Percentiles rank a stretch among this genome's conserved stretches.
Evolutionary conservation across 2,888 invertebrate genomes (phyloP).

Genomic region (Myathropa florea): DNA sequence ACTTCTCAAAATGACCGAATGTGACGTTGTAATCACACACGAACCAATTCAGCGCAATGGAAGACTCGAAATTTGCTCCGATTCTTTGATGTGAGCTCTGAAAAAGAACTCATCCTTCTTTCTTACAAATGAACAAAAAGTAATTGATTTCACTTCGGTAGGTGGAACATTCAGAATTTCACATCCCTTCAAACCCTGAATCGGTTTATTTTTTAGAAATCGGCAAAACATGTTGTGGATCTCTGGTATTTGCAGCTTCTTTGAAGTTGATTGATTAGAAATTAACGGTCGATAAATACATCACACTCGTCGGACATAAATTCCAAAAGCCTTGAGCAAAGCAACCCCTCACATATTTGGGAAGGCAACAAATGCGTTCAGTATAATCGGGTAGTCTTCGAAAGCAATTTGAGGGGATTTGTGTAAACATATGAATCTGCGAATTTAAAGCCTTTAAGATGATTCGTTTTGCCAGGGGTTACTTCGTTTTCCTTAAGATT

Average conservation of each 20-base stretch:
- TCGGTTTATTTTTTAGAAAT: no score
- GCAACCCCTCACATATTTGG: not conserved
- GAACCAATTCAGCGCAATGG: not conserved
- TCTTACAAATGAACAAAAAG: no score
- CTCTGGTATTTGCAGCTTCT: not conserved
- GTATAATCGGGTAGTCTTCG: not conserved
- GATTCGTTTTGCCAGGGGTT: not conserved
- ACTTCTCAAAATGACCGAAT: not conserved
- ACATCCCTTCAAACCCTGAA: no score
- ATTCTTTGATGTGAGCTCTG: not conserved
- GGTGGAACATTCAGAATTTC: no score
- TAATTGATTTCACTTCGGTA: not conserved
- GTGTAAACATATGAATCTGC: not conserved
- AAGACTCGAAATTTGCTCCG: not conserved
- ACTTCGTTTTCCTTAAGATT: not conserved
- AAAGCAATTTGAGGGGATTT: not conserved
- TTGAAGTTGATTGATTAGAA: not conserved
- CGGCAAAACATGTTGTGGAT: not conserved
- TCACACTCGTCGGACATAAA: not conserved
- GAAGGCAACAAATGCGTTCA: not conserved
- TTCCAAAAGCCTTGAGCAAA: not conserved
- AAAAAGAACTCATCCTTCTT: not conserved
- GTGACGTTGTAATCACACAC: not conserved
- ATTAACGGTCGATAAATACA: not conserved
- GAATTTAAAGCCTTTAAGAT: not conserved